Conservation (phyloP, 2,797 vertebrate species). For the Tauraco hartlaubi region DNA sequence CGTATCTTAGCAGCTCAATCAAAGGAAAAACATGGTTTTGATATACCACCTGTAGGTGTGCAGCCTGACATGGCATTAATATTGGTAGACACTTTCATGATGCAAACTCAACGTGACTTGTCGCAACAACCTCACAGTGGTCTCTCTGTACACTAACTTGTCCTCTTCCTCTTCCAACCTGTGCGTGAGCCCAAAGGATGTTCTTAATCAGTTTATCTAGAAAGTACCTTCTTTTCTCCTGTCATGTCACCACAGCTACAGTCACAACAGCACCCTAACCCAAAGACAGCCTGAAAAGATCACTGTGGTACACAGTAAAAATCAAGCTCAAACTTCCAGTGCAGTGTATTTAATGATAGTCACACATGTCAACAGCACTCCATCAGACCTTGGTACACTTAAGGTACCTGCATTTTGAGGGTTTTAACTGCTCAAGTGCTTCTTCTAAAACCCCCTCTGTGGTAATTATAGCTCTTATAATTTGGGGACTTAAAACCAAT, state of each 20-base stretch:
- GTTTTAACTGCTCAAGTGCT: not conserved
- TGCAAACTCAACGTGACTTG: not conserved
- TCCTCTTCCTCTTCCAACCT: not conserved
- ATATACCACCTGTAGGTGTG: not conserved
- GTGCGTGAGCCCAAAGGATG: not conserved
- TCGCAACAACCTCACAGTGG: not conserved
- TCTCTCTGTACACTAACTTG: not conserved
- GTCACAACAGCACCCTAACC: not conserved
- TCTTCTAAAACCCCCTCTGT: not conserved
- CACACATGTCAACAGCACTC: not conserved
- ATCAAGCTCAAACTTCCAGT: not conserved
- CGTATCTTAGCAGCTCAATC: fast-evolving
- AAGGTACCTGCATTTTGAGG: not conserved
- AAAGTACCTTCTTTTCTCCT: not conserved
- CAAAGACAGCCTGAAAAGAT: not conserved
- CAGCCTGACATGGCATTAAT: not conserved
- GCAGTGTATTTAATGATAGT: not conserved
- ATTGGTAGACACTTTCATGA: not conserved
- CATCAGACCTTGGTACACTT: not conserved
- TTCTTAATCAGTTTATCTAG: not conserved
- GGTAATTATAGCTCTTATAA: not conserved
- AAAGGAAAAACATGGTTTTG: not conserved
- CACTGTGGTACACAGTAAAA: not conserved
- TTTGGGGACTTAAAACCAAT: not conserved
- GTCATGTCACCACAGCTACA: not conserved